Evolutionary conservation across 2,113 vertebrate genomes (phyloP), one percentile per base, ranked within the genome.

Genomic region (Penelope pileata): DNA sequence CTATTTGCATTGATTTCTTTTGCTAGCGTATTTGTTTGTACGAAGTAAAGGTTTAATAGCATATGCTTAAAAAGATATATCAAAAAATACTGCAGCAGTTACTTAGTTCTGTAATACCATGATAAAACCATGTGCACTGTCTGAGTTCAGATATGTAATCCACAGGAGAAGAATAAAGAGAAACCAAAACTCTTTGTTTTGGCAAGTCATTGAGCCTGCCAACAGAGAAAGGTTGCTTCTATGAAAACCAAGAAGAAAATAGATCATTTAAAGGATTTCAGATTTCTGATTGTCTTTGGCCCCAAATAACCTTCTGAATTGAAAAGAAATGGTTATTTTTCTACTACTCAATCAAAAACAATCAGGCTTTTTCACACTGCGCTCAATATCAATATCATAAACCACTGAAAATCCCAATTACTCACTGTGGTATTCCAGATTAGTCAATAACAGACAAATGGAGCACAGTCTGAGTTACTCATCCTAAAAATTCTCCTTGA

Each of bases 391-490:
- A 88, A 38, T 66, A 58, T 50, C 16, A 59, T 70, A 83, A 85
- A 74, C 27, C 48, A 73, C 75, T 59, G 53, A 76, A 96, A 86
- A 83, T 34, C 75, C n/a, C 42, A 63, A 42, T 90, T 92, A 76
- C 64, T 77, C 90, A 42, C 89, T 54, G 68, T n/a, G 81, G 74
- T 79, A 80, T 93, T 94, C 75, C 64, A 47, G 72, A 94, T 83
- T 77, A 95, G 74, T 86, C 94, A 91, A 92, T 85, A 90, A 95
- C 73, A 63, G 73, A 87, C 86, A 91, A 92, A 91, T 9, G 30
- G 45, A 82, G 77, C 75, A 66, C 75, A 74, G 13, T 66, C 74
- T 32, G 16, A 1, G 1, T 95, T 78, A 96, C 60, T 96, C 92
- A 91, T 74, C 51, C 56, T 70, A 67, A 80, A 84, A 74, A 60